A percentile compares a stretch with the other conserved stretches of the same genome.
phyloP scores from a whole-genome alignment of 2,113 vertebrate species.

The Herpetotheres cachinnans region DNA sequence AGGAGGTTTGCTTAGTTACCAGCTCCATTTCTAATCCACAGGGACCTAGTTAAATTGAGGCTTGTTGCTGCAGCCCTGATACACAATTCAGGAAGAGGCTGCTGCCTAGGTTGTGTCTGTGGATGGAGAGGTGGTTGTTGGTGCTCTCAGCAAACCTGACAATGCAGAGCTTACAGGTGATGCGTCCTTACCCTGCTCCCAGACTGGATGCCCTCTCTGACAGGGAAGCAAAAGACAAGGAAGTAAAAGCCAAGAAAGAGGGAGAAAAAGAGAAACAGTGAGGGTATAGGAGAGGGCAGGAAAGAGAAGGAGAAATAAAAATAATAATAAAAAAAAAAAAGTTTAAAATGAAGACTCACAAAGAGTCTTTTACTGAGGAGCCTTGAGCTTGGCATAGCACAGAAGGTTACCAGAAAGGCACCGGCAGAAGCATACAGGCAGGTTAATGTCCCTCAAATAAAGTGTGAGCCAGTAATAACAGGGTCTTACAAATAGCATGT shows the following conservation, averaged over 20 bases:
- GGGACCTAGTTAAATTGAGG: neutral
- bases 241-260: neutral
- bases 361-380: conserved; percentile 15
- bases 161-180: neutral
- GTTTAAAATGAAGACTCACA: neutral
- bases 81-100: neutral
- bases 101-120: neutral
- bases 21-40: neutral
- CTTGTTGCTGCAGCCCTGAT: neutral
- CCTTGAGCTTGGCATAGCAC: neutral
- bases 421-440: neutral
- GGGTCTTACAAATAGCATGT: neutral
- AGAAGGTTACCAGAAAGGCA: conserved; percentile 4
- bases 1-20: neutral
- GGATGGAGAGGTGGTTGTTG: neutral
- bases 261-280: neutral
- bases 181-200: neutral
- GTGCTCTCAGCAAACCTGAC: neutral
- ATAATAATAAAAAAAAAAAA: neutral
- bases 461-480: conserved; percentile 34
- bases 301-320: neutral
- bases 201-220: neutral
- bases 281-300: neutral
- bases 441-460: conserved; percentile 47
- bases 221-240: neutral